Evolutionary conservation across 2,888 invertebrate species (phyloP).

Genomic region (Phengaris arion): DNA sequence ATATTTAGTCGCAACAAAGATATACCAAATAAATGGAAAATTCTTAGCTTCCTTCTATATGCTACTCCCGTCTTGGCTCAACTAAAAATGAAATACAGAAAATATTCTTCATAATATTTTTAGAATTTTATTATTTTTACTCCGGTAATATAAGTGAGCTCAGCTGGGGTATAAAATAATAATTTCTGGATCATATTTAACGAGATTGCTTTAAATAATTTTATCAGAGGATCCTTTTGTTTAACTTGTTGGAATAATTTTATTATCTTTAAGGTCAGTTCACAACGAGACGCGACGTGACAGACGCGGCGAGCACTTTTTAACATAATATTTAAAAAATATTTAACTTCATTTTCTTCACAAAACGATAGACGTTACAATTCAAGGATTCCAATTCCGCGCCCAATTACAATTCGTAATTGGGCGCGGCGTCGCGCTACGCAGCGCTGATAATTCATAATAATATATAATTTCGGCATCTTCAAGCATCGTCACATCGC

Average conservation of each 20-base stretch:
- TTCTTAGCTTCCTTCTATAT: not conserved
- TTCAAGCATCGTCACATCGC: no score
- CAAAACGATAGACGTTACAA: no score
- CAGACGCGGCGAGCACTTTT: no score
- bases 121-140: not conserved
- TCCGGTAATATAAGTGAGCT: not conserved
- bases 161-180: not conserved
- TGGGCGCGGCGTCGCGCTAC: no score
- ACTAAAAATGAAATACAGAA: not conserved
- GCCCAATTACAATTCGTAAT: no score
- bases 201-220: not conserved
- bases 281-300: no score
- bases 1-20: no score
- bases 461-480: no score
- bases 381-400: no score
- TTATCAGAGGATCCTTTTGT: not conserved
- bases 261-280: not conserved
- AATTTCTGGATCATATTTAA: not conserved
- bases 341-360: no score
- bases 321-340: no score
- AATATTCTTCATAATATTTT: not conserved
- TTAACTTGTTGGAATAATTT: slow-evolving; percentile 12
- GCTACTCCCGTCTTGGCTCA: not conserved
- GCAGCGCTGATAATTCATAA: no score
- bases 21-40: not conserved